These are phyloP conservation scores for Eleutherodactylus coqui DNA, from an alignment of 2,797 vertebrate genomes.

Conservation along the genomic window DNA sequence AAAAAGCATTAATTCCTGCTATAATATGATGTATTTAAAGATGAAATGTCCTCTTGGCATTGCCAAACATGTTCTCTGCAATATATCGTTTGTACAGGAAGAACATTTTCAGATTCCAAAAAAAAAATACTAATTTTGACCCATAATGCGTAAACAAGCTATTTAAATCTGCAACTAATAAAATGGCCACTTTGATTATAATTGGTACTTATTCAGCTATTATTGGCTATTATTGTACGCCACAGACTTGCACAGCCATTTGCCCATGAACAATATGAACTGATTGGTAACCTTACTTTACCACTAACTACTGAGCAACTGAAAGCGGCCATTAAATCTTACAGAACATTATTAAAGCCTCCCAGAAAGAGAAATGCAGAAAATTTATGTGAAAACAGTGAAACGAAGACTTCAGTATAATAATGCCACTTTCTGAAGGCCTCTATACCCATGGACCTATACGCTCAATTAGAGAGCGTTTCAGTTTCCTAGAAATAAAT, in stretches of 20 bases:
- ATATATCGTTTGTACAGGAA: constrained; percentile 32
- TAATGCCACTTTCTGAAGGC: constrained; percentile 49
- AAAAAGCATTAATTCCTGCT: neutral
- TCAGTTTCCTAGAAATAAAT: constrained; percentile 59
- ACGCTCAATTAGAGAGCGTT: constrained; percentile 48
- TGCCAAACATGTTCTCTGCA: constrained; percentile 26
- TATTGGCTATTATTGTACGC: constrained; percentile 60
- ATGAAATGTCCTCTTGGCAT: neutral
- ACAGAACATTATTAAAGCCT: constrained; percentile 52
- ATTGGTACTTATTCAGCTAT: constrained; percentile 60
- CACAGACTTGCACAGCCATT: constrained; percentile 48
- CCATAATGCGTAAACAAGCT: constrained; percentile 57
- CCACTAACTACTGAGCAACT: constrained; percentile 52
- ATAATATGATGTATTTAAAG: constrained; percentile 21
- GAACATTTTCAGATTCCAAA: constrained; percentile 43
- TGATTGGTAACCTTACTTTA: constrained; percentile 64
- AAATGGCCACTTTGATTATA: constrained; percentile 63
- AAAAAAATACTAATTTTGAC: constrained; percentile 57
- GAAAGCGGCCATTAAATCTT: constrained; percentile 59
- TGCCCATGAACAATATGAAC: constrained; percentile 61
- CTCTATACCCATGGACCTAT: constrained; percentile 35
- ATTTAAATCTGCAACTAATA: constrained; percentile 61
- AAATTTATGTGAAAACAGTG: constrained; percentile 40
- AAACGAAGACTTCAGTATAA: constrained; percentile 55
- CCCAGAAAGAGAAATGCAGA: constrained; percentile 28